Percentiles rank a stretch among this genome's conserved stretches.
phyloP scores from a whole-genome alignment of 1,140 invertebrate species.

The Drosophila biarmipes region DNA sequence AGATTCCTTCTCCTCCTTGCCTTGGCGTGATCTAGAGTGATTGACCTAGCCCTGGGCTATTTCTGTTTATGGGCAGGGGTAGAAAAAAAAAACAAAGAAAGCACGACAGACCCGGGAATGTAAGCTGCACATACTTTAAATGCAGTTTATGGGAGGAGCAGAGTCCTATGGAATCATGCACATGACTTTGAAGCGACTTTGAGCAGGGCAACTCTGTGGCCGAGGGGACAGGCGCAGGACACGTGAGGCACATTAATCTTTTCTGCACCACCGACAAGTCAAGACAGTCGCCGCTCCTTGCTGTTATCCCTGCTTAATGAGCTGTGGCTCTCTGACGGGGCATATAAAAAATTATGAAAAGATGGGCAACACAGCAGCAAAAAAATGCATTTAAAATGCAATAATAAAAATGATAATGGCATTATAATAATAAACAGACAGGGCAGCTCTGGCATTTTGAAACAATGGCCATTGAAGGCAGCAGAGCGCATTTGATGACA shows the following conservation, averaged over 20 bases:
- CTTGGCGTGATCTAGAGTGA: constrained; percentile 60
- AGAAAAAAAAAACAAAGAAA: constrained; percentile 27
- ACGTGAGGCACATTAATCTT: constrained; percentile 72
- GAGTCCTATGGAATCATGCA: constrained; percentile 60
- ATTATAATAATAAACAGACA: constrained; percentile 72
- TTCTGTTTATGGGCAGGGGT: constrained; percentile 23
- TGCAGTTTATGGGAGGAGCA: constrained; percentile 53
- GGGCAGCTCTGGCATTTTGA: constrained; percentile 18
- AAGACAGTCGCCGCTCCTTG: constrained; percentile 42
- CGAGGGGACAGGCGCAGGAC: constrained; percentile 20
- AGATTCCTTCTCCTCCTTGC: neutral
- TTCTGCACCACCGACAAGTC: constrained; percentile 49
- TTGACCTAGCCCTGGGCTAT: constrained; percentile 60
- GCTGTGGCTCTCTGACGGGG: constrained; percentile 55
- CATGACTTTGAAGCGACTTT: constrained; percentile 82
- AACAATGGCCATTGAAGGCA: constrained; percentile 54
- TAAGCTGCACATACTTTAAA: constrained; percentile 67
- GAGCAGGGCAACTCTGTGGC: constrained; percentile 7
- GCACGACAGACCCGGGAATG: constrained; percentile 19
- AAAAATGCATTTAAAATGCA: constrained; percentile 80
- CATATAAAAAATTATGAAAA: constrained; percentile 79
- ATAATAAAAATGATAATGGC: constrained; percentile 82
- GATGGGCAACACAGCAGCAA: constrained; percentile 13
- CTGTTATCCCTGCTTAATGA: constrained; percentile 66
- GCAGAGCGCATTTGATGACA: constrained; percentile 73